Evolutionary conservation across 2,797 vertebrate genomes (phyloP).

Genomic region (Spizella passerina): DNA sequence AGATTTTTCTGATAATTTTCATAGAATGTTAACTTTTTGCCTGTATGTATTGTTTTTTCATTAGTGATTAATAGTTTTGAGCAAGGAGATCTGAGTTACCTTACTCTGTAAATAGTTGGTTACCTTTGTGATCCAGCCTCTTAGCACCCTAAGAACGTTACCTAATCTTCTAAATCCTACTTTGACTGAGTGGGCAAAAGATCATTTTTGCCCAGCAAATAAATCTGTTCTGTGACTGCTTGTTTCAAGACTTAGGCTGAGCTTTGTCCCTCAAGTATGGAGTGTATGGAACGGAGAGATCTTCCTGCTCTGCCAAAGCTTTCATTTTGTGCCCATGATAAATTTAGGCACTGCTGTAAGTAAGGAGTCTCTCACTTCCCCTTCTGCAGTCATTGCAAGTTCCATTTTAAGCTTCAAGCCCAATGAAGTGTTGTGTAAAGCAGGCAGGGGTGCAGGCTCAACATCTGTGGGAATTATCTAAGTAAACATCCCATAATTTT

Average conservation of each 20-base stretch:
- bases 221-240: background rate
- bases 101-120: background rate
- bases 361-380: background rate
- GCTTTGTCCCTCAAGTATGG: background rate
- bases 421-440: background rate
- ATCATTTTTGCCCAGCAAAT: background rate
- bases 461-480: background rate
- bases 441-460: background rate
- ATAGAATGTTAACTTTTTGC: background rate
- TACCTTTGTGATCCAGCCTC: background rate
- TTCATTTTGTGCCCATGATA: background rate
- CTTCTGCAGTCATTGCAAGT: background rate
- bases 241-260: background rate
- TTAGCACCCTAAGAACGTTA: background rate
- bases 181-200: background rate
- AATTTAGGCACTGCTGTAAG: background rate
- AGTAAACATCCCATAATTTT: background rate
- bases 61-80: background rate
- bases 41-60: background rate
- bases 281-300: background rate
- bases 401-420: background rate
- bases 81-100: background rate
- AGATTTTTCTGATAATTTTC: background rate
- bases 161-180: background rate
- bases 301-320: background rate